Evolutionary conservation across 2,113 vertebrate genomes (phyloP), one percentile per base, ranked within the genome.

Genomic region (Rallus limicola): DNA sequence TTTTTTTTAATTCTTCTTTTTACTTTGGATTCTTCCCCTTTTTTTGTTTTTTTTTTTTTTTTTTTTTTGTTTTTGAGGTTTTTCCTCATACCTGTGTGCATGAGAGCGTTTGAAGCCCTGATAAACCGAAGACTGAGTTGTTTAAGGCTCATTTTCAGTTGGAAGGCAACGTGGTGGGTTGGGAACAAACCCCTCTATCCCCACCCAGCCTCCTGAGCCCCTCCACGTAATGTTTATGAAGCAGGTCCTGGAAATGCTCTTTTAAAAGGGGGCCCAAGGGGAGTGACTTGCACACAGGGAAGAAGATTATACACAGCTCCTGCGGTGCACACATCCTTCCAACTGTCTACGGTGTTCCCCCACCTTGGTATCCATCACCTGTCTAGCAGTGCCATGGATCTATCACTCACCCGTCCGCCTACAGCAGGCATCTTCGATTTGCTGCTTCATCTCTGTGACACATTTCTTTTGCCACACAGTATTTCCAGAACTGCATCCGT

Each of bases 1-100:
- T 69, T 69, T 40, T 50, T 50, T 65, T 42, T 44, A 71, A 67
- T 87, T 77, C 33, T 59, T 87, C 23, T 85, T 92, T 83, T 85
- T 65, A 50, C 44, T 92, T 94, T 69, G 87, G 24, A 28, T 75
- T 84, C 60, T 7, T 24, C 9, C 24, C 11, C 15, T 3, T 14
- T 59, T 93, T 92, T 75, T 65, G 16, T 86, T 95, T 93, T 89
- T 63, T 86, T 95, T 93, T 89, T 60, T 53, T 92, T 86, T 69
- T 87, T 75, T 65, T 14, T 86, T 95, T 93, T 89, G 63, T 53
- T 92, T 86, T 69, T 87, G 87, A 87, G 83, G 26, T 81, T 82
- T 82, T 72, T 80, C 34, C 81, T 46, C 21, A 1, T 36, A 3
- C 3, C 7, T 10, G 23, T 28, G 17, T 16, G 78, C n/a, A n/a